Percentiles rank a stretch among this genome's conserved stretches.
phyloP scores from a whole-genome alignment of 1,140 invertebrate species.

The Drosophila rhopaloa region DNA sequence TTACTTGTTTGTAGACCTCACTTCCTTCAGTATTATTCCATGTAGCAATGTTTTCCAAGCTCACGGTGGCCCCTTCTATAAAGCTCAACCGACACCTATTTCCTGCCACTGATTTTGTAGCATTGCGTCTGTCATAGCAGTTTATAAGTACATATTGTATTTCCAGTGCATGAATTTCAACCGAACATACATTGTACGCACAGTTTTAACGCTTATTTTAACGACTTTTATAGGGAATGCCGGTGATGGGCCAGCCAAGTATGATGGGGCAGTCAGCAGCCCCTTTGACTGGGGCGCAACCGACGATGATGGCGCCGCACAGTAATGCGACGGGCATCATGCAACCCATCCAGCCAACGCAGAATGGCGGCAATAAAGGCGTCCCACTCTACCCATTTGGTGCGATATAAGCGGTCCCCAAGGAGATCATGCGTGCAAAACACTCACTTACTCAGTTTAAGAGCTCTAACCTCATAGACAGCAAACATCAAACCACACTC shows the following conservation, averaged over 20 bases:
- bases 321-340: slow-evolving; percentile 77
- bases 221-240: slow-evolving; percentile 78
- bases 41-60: slow-evolving; percentile 37
- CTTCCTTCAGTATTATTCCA: slow-evolving; percentile 22
- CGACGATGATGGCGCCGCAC: slow-evolving; percentile 83
- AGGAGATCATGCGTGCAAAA: slow-evolving; percentile 35
- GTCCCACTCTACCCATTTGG: slow-evolving; percentile 84
- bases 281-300: slow-evolving; percentile 84
- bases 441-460: slow-evolving; percentile 44
- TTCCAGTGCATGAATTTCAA: slow-evolving; percentile 57
- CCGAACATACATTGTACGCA: neutral
- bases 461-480: slow-evolving; percentile 72
- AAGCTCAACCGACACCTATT: slow-evolving; percentile 30
- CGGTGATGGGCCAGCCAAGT: slow-evolving; percentile 78
- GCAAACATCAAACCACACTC: slow-evolving; percentile 35
- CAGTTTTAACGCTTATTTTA: slow-evolving; percentile 24
- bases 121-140: slow-evolving; percentile 56
- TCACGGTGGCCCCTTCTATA: slow-evolving; percentile 28
- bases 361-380: slow-evolving; percentile 78
- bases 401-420: slow-evolving; percentile 78
- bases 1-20: slow-evolving; percentile 37
- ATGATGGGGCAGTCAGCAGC: slow-evolving; percentile 74
- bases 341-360: slow-evolving; percentile 74
- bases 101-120: slow-evolving; percentile 51
- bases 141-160: slow-evolving; percentile 32